phyloP scores from a whole-genome alignment of 2,797 vertebrate genomes.

The Molossus molossus region DNA sequence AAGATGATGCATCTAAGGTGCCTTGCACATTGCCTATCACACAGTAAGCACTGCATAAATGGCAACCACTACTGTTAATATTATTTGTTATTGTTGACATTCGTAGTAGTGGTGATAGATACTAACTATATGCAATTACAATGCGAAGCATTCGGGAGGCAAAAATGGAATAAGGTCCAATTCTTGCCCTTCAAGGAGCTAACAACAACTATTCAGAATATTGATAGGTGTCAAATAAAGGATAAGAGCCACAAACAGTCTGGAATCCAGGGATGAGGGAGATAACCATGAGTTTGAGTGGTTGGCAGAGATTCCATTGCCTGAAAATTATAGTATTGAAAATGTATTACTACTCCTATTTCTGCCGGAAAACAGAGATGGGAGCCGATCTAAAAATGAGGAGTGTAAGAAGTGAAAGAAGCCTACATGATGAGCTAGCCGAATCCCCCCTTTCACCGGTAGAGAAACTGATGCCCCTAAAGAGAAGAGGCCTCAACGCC shows the following conservation, averaged over 20 bases:
- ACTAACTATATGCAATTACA: not conserved
- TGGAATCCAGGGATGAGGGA: not conserved
- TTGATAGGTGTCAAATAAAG: not conserved
- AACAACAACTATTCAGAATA: not conserved
- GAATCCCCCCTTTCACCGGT: not conserved
- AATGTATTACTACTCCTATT: not conserved
- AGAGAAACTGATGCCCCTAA: not conserved
- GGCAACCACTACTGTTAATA: not conserved
- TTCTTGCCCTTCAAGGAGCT: not conserved
- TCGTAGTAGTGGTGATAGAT: not conserved
- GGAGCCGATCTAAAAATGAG: not conserved
- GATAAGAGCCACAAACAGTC: not conserved
- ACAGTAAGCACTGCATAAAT: not conserved
- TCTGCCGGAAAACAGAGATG: not conserved
- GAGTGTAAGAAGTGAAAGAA: not conserved
- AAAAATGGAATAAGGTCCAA: slow-evolving; percentile 30
- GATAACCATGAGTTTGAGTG: not conserved
- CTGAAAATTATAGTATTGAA: slow-evolving; percentile 17
- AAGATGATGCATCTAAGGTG: not conserved
- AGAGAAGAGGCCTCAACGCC: not conserved
- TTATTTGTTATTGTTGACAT: not conserved
- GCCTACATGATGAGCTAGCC: not conserved
- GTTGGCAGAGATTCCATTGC: not conserved
- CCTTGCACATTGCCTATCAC: not conserved
- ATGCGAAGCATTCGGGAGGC: not conserved